Percentiles rank a stretch among this genome's conserved stretches.
Conservation (phyloP, 1,140 invertebrate genomes). For the Pemphigus obesinymphae region DNA sequence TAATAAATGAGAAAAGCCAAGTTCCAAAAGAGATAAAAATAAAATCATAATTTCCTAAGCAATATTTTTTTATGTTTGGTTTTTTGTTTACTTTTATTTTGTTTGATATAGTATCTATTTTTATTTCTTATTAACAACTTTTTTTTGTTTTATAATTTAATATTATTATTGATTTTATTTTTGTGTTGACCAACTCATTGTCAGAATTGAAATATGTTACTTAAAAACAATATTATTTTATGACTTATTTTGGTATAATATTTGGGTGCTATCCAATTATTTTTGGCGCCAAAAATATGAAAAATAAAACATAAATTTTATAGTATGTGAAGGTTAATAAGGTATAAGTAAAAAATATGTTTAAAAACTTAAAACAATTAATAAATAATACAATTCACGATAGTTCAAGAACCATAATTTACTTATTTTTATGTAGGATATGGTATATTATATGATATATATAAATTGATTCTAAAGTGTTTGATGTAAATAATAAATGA, state of each 20-base stretch:
- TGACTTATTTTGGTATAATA: slow-evolving; percentile 32
- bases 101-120: background rate
- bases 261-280: background rate
- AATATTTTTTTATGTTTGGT: background rate
- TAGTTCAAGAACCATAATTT: background rate
- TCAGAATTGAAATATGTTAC: slow-evolving; percentile 1
- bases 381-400: background rate
- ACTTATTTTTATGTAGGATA: background rate
- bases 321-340: slow-evolving; percentile 16
- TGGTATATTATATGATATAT: too few species aligned
- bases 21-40: background rate
- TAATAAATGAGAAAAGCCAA: too few species aligned
- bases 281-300: slow-evolving; percentile 24
- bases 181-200: background rate
- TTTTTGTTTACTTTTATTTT: background rate
- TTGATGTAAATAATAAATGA: background rate
- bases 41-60: background rate
- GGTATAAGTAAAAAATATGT: background rate
- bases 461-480: slow-evolving; percentile 24
- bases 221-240: slow-evolving; percentile 18
- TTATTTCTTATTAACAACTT: background rate
- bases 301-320: background rate
- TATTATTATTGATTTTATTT: too few species aligned
- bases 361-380: background rate
- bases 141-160: background rate